phyloP scores from a whole-genome alignment of 1,140 invertebrate genomes.

The Coboldia fuscipes region DNA sequence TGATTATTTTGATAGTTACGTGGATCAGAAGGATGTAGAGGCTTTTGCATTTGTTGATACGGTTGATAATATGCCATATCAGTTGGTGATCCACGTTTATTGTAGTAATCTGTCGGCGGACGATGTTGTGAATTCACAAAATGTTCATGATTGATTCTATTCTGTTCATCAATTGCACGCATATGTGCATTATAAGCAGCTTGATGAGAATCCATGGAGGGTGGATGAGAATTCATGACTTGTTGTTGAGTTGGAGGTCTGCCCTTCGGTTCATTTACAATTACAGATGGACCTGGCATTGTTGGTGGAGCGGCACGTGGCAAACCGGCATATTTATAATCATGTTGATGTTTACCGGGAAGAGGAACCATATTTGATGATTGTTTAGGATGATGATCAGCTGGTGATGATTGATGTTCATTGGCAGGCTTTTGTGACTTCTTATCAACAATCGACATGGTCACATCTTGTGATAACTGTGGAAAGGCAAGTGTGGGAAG shows the following conservation, averaged over 20 bases:
- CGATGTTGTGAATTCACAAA: too few species aligned
- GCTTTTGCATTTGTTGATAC: background rate
- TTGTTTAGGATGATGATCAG: slow-evolving; percentile 1
- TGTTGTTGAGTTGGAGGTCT: too few species aligned
- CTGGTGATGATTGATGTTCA: background rate
- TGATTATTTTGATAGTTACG: background rate
- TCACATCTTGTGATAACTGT: slow-evolving; percentile 2
- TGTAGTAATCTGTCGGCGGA: too few species aligned
- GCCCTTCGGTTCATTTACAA: too few species aligned
- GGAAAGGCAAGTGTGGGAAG: slow-evolving; percentile 2
- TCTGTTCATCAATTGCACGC: too few species aligned
- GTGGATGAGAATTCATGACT: too few species aligned
- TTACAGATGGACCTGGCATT: background rate
- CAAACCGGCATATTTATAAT: too few species aligned
- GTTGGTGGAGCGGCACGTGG: background rate
- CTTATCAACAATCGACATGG: slow-evolving; percentile 1
- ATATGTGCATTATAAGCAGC: too few species aligned
- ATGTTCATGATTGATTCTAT: too few species aligned
- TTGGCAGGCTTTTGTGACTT: background rate
- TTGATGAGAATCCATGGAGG: too few species aligned
- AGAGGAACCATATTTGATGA: background rate
- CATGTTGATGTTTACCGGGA: background rate
- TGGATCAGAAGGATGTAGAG: background rate
- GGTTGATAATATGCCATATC: background rate
- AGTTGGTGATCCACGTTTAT: too few species aligned